Evolutionary conservation across 2,113 vertebrate genomes (phyloP).

Genomic region (Pelobates fuscus): DNA sequence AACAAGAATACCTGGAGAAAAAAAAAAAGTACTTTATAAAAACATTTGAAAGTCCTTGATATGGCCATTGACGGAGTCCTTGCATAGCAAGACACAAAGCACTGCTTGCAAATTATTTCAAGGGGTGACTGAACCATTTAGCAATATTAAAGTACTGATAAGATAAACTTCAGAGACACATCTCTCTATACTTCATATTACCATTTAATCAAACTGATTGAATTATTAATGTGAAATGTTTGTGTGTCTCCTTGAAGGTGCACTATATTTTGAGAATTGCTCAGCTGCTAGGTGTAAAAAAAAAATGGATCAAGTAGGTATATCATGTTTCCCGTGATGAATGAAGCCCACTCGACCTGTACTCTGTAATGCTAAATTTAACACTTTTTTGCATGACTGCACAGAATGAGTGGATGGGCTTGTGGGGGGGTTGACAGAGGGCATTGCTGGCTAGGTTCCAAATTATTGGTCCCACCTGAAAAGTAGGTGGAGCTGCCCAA

Average conservation of each 20-base stretch:
- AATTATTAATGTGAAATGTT: background rate
- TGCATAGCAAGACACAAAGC: background rate
- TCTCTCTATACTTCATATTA: slow-evolving; percentile 12
- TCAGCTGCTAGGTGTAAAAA: too few species aligned
- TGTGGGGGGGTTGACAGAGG: too few species aligned
- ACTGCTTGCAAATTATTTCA: slow-evolving; percentile 30
- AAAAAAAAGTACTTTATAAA: slow-evolving; percentile 16
- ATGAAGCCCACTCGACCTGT: too few species aligned
- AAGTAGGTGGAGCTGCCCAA: too few species aligned
- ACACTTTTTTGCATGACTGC: too few species aligned
- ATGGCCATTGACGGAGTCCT: slow-evolving; percentile 30
- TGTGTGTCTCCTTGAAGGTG: background rate
- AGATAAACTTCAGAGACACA: slow-evolving; percentile 12
- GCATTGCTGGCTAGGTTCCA: too few species aligned
- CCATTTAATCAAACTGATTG: slow-evolving; percentile 11
- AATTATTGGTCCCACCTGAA: too few species aligned
- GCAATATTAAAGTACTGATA: slow-evolving; percentile 34
- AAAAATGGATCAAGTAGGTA: too few species aligned
- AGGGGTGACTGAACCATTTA: slow-evolving; percentile 22
- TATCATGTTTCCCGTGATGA: too few species aligned
- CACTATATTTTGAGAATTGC: background rate
- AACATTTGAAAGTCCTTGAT: slow-evolving; percentile 34
- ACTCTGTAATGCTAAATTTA: too few species aligned
- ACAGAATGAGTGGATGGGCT: too few species aligned
- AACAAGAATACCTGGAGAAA: slow-evolving; percentile 17